phyloP scores from a whole-genome alignment of 2,113 vertebrate genomes.

The Eretmochelys imbricata region DNA sequence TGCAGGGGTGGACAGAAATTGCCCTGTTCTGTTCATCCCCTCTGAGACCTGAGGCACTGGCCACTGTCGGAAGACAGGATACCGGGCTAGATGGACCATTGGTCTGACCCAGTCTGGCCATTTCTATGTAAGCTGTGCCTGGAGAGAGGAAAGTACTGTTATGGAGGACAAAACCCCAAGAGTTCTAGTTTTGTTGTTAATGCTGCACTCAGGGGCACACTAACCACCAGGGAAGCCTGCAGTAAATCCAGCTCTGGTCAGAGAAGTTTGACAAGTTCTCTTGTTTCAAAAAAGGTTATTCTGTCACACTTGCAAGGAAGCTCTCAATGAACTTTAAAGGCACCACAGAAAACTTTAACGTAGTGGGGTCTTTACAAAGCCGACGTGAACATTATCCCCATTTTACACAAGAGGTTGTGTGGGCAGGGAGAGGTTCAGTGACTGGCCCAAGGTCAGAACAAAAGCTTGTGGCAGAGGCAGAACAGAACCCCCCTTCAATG shows the following conservation, averaged over 20 bases:
- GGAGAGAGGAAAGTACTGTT: slow-evolving; percentile 31
- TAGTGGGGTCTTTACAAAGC: neutral
- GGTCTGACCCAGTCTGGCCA: neutral
- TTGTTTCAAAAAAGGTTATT: neutral
- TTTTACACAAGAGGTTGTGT: neutral
- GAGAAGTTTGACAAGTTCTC: neutral
- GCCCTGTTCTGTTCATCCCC: neutral
- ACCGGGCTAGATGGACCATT: neutral
- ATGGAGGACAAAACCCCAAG: slow-evolving; percentile 24
- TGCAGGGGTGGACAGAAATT: neutral
- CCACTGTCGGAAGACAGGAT: neutral
- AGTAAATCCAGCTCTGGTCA: neutral
- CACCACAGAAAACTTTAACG: neutral
- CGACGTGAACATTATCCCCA: neutral
- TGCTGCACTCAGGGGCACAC: slow-evolving; percentile 17
- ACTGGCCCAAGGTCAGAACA: neutral
- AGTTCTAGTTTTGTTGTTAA: slow-evolving; percentile 38
- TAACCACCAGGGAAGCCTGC: slow-evolving; percentile 24
- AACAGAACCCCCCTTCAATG: neutral
- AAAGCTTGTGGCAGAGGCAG: neutral
- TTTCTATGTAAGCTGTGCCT: slow-evolving; percentile 17
- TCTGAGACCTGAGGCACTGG: neutral
- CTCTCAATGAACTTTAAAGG: neutral
- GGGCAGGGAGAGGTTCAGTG: neutral
- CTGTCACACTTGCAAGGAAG: neutral